These are phyloP conservation scores for Fissipunctia ypsillon DNA, from an alignment of 2,888 invertebrate species.

Conservation along the genomic window DNA sequence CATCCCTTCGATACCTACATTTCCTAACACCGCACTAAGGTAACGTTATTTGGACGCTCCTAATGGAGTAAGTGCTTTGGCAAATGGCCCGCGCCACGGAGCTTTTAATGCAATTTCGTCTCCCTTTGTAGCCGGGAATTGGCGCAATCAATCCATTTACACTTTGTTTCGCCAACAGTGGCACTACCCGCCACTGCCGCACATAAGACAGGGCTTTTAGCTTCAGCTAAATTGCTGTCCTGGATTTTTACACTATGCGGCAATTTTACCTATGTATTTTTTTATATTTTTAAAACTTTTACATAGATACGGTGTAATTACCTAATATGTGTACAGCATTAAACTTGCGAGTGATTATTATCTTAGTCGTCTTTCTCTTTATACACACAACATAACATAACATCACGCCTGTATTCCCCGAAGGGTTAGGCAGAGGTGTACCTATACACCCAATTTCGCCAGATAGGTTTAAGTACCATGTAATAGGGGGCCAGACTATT, in stretches of 20 bases:
- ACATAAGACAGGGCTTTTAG: conserved; percentile 81
- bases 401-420: too few species aligned
- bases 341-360: not conserved
- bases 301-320: not conserved
- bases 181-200: conserved; percentile 72
- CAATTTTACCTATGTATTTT: conserved; percentile 16
- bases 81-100: conserved; percentile 89
- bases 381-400: too few species aligned
- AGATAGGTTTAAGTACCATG: too few species aligned
- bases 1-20: conserved; percentile 60
- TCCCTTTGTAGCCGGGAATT: conserved; percentile 90
- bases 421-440: too few species aligned
- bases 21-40: conserved; percentile 81
- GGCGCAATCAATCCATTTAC: conserved; percentile 91
- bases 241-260: conserved; percentile 65
- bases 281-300: not conserved
- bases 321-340: not conserved
- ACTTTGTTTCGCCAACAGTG: conserved; percentile 90
- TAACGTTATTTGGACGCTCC: conserved; percentile 88
- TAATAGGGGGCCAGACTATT: too few species aligned
- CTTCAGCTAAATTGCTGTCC: conserved; percentile 78
- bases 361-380: not conserved
- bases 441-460: too few species aligned
- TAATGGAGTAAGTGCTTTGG: conserved; percentile 90
- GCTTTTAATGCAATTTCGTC: conserved; percentile 90